Percentiles rank a stretch among this genome's conserved stretches.
Evolutionary conservation across 2,888 invertebrate species (phyloP).

Genomic region (Eristalis tenax): DNA sequence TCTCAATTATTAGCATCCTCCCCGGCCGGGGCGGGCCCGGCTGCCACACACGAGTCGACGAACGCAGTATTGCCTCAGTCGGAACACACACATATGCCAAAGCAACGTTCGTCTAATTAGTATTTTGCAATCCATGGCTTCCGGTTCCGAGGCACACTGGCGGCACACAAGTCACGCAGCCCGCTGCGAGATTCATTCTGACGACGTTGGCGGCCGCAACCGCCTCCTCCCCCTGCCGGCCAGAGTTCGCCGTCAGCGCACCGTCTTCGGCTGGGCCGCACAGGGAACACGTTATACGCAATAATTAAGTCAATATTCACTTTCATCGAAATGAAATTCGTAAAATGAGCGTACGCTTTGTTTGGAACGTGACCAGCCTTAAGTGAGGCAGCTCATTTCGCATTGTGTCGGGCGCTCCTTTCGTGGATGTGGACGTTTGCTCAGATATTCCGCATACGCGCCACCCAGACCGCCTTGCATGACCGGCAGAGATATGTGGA

Average conservation of each 20-base stretch:
- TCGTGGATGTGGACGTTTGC: slow-evolving; percentile 25
- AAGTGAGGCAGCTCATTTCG: slow-evolving; percentile 68
- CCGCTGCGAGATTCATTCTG: slow-evolving; percentile 1
- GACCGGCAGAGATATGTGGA: slow-evolving; percentile 50
- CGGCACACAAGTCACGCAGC: slow-evolving; percentile 7
- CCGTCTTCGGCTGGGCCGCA: not conserved
- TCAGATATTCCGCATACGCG: slow-evolving; percentile 61
- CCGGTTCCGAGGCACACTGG: slow-evolving; percentile 35
- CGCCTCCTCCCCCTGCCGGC: not conserved
- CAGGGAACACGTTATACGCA: slow-evolving; percentile 42
- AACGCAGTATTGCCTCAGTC: not conserved
- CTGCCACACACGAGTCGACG: not conserved
- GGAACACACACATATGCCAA: not conserved
- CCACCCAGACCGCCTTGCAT: slow-evolving; percentile 35
- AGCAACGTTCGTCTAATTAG: slow-evolving; percentile 50
- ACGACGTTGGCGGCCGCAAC: not conserved
- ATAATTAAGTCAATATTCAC: slow-evolving; percentile 72
- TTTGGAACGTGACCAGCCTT: slow-evolving; percentile 69
- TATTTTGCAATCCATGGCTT: slow-evolving; percentile 57
- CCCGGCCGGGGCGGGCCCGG: not conserved
- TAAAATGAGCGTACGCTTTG: slow-evolving; percentile 68
- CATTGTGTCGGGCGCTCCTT: slow-evolving; percentile 60
- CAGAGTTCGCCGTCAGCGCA: not conserved
- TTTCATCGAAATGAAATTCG: slow-evolving; percentile 72
- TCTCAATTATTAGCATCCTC: not conserved